Evolutionary conservation across 2,888 invertebrate species (phyloP).

Genomic region (Eledone cirrhosa): DNA sequence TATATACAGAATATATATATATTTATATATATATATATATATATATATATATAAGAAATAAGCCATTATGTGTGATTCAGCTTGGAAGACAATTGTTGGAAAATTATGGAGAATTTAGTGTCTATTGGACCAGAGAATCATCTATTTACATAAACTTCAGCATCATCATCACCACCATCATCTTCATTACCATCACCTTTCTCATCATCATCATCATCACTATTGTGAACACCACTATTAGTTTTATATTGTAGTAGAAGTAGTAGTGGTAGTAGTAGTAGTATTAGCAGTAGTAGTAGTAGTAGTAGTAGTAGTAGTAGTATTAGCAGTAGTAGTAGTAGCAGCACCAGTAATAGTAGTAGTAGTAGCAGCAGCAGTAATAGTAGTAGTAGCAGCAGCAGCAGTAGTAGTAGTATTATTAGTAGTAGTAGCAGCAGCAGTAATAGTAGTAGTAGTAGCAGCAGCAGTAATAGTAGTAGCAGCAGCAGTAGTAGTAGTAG

Average conservation of each 20-base stretch:
- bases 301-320: neutral
- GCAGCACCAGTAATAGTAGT: neutral
- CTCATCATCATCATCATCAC: too few relatives aligned
- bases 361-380: neutral
- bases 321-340: neutral
- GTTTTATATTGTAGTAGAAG: too few relatives aligned
- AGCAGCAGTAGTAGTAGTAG: neutral
- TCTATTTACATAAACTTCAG: too few relatives aligned
- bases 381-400: neutral
- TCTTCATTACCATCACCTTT: too few relatives aligned
- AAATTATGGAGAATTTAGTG: too few relatives aligned
- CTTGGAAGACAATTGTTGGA: too few relatives aligned
- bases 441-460: neutral
- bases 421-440: neutral
- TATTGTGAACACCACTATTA: too few relatives aligned
- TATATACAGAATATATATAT: neutral
- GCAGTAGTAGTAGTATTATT: neutral
- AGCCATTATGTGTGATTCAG: too few relatives aligned
- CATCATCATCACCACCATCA: too few relatives aligned
- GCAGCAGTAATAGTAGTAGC: neutral
- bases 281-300: neutral
- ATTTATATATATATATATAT: neutral
- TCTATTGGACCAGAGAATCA: too few relatives aligned
- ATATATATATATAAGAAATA: too few relatives aligned
- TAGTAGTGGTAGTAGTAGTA: neutral